These are phyloP conservation scores for Loripinus fragilis DNA, from an alignment of 2,888 invertebrate species.

Conservation along the genomic window DNA sequence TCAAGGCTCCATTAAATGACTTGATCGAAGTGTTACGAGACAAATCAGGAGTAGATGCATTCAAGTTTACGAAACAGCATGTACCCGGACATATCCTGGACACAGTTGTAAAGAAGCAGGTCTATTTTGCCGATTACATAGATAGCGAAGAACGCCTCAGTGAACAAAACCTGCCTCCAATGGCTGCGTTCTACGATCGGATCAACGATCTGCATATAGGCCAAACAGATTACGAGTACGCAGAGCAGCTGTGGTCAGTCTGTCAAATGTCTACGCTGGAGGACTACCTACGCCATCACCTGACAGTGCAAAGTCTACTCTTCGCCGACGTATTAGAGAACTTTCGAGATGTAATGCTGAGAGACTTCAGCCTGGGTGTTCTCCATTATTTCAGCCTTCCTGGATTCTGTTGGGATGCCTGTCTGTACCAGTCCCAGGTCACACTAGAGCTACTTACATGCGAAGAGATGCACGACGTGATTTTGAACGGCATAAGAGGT, in stretches of 20 bases:
- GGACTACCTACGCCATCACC: background rate
- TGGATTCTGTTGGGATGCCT: conserved; percentile 19
- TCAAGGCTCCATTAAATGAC: conserved; percentile 1
- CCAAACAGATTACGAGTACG: background rate
- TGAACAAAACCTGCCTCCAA: conserved; percentile 7
- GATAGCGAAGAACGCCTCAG: conserved; percentile 3
- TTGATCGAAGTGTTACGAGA: background rate
- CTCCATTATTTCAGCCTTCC: conserved; percentile 13
- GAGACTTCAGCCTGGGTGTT: conserved; percentile 11
- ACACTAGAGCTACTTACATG: conserved; percentile 18
- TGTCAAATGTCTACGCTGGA: background rate
- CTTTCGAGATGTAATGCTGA: conserved; percentile 10
- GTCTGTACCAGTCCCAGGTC: background rate
- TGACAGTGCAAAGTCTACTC: conserved; percentile 17
- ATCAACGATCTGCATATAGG: background rate
- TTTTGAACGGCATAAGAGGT: conserved; percentile 22
- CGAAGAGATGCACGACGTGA: conserved; percentile 13
- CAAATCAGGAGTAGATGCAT: conserved; percentile 10
- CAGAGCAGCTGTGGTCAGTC: background rate
- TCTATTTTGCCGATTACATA: conserved; percentile 16
- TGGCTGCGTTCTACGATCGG: background rate
- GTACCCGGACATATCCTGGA: background rate
- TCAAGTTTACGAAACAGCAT: background rate
- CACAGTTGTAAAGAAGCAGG: background rate
- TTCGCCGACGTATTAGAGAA: conserved; percentile 16